Evolutionary conservation across 1,140 invertebrate genomes (phyloP), one percentile per base, ranked within the genome.

Genomic region (Diorhabda elongata): DNA sequence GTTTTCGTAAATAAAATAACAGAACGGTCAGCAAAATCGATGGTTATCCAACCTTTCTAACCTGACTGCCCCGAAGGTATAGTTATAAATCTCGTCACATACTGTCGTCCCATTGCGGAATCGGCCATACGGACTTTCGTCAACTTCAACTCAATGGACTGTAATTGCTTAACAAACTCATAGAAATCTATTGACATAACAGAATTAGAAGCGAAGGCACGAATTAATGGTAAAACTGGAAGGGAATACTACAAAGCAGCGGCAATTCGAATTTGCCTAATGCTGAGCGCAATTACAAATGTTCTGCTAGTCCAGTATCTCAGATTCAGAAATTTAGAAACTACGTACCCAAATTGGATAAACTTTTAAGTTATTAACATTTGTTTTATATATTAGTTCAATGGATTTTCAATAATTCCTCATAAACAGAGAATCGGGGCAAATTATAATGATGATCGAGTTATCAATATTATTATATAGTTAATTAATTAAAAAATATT

Each of bases 151-250:
- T 44, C 61, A 44, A 62, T 62, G 61, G 44, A 44, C 61, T 44
- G 61, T 47, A 62, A 62, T 62, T 62, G 61, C 61, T 44, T 11
- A 62, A 62, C 44, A 62, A 62, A 62, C 61, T 47, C 61, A 44
- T 44, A 44, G 44, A 62, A 26, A 7, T 11, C 61, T 62, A 47
- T 62, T 47, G 61, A 62, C 61, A 62, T 62, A n/a, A 62, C 43
- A 43, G 43, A 62, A 62, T 62, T 62, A 62, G 61, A 62, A 62
- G 61, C 61, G 6, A 62, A 47, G 61, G 42, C 61, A 62, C 44
- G 61, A 62, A 62, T 62, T 62, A 62, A 62, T 62, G 61, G 44
- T 62, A 62, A 62, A 62, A 62, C 61, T 62, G 8, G 43, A 62
- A 62, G 61, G 6, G 44, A 44, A 60, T 6, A 42, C 61, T 42